Evolutionary conservation across 2,888 invertebrate genomes (phyloP).

Genomic region (Pimpla rufipes): DNA sequence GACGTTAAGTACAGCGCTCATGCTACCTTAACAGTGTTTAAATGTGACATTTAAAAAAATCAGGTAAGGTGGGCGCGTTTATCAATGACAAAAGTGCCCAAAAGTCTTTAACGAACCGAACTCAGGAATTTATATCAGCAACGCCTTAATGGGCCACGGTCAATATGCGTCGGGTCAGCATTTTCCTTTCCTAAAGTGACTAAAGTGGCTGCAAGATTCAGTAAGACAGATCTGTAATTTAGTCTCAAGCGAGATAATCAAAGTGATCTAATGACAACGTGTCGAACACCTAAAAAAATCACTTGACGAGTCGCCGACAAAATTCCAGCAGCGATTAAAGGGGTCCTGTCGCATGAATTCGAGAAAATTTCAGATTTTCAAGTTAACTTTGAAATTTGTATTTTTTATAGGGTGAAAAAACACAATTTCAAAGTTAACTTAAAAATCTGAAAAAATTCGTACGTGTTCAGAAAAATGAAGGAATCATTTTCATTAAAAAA

Average conservation of each 20-base stretch:
- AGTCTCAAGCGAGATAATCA: slow-evolving; percentile 48
- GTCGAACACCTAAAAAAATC: slow-evolving; percentile 34
- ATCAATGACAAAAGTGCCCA: slow-evolving; percentile 37
- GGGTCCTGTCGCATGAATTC: too few species aligned
- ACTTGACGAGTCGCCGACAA: slow-evolving; percentile 41
- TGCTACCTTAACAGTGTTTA: too few species aligned
- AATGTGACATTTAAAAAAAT: too few species aligned
- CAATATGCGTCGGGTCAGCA: slow-evolving; percentile 40
- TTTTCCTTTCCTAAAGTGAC: slow-evolving; percentile 22
- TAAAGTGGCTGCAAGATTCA: not conserved
- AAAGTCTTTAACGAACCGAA: slow-evolving; percentile 55
- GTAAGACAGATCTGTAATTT: slow-evolving; percentile 8
- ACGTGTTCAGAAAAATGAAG: too few species aligned
- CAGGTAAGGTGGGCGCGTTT: not conserved
- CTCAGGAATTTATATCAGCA: slow-evolving; percentile 64
- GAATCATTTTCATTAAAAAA: too few species aligned
- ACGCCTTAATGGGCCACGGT: slow-evolving; percentile 59
- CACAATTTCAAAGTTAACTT: too few species aligned
- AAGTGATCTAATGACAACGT: slow-evolving; percentile 59
- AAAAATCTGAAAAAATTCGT: too few species aligned
- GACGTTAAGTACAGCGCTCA: too few species aligned
- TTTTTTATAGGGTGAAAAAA: too few species aligned
- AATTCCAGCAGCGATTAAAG: slow-evolving; percentile 32
- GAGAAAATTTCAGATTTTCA: too few species aligned
- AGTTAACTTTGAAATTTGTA: too few species aligned